These are phyloP conservation scores for Drosophila subpulchrella DNA, from an alignment of 1,140 invertebrate species.

Conservation along the genomic window DNA sequence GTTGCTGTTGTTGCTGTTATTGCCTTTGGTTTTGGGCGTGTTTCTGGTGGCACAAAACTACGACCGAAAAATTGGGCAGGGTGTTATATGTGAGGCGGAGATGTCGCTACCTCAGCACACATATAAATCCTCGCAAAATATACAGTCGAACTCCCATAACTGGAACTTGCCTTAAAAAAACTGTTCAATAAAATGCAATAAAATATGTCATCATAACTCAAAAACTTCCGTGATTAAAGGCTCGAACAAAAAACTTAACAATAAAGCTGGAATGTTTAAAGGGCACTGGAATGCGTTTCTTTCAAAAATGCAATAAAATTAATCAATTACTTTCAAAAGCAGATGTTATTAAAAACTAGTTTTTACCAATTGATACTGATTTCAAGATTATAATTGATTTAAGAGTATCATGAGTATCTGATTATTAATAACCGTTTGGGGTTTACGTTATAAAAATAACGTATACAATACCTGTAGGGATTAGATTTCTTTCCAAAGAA, in stretches of 20 bases:
- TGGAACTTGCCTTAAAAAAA: not conserved
- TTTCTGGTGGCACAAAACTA: constrained; percentile 49
- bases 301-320: too few species aligned
- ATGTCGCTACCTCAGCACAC: constrained; percentile 36
- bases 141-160: constrained; percentile 31
- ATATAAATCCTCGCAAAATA: constrained; percentile 19
- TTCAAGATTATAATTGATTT: too few species aligned
- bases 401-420: too few species aligned
- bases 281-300: not conserved
- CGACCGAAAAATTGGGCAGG: constrained; percentile 18
- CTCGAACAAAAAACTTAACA: not conserved
- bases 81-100: constrained; percentile 15
- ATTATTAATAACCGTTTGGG: too few species aligned
- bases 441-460: too few species aligned
- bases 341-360: too few species aligned
- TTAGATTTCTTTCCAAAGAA: not conserved
- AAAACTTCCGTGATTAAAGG: not conserved
- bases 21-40: constrained; percentile 34
- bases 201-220: constrained; percentile 11
- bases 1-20: constrained; percentile 25
- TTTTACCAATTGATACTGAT: too few species aligned
- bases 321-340: too few species aligned
- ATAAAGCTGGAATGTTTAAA: not conserved
- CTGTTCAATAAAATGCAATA: constrained; percentile 6
- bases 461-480: not conserved